Evolutionary conservation across 2,113 vertebrate genomes (phyloP), one percentile per base, ranked within the genome.

Genomic region (Lampris incognitus): DNA sequence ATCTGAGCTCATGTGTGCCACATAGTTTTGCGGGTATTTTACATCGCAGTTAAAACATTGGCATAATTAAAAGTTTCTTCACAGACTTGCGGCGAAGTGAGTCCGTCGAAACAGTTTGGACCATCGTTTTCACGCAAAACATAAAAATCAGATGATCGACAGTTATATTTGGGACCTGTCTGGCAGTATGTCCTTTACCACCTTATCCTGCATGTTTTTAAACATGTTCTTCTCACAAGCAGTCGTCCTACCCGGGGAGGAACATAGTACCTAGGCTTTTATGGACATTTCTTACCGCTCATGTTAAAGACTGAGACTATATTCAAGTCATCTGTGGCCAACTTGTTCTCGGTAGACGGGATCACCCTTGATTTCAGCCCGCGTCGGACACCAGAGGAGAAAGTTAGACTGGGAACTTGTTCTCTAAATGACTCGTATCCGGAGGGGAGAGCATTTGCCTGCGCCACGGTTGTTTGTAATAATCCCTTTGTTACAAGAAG

Each of bases 281-380:
- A 78, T 69, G 86, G 81, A 89, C 85, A 77, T 37, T 6, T 49
- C 10, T 50, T 13, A 7, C 13, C 46, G 74, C 44, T 75, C 62
- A 54, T 44, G 13, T 65, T 39, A 41, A 69, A 51, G 69, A 79
- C 60, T 38, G 39, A 74, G 49, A 50, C 59, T 38, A 62, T 69
- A 62, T 40, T 72, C 42, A 49, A 63, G 66, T 73, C 66, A 37
- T 4, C 49, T 50, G 46, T 46, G 66, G 24, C 8, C 11, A 63
- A 67, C 63, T 76, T 78, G 37, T 51, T 24, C 54, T 68, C 66
- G 40, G 69, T 80, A 54, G 58, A 68, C 64, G 76, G 85, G 83
- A 46, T 86, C 82, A 88, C 82, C 85, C 92, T 89, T 84, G 85
- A 89, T 92, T 85, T 72, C 13, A 84, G 54, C 87, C 80, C 84